Percentiles rank a stretch among this genome's conserved stretches.
These are phyloP conservation scores for Cryptoprocta ferox DNA, from an alignment of 2,797 vertebrate species.

Conservation along the genomic window DNA sequence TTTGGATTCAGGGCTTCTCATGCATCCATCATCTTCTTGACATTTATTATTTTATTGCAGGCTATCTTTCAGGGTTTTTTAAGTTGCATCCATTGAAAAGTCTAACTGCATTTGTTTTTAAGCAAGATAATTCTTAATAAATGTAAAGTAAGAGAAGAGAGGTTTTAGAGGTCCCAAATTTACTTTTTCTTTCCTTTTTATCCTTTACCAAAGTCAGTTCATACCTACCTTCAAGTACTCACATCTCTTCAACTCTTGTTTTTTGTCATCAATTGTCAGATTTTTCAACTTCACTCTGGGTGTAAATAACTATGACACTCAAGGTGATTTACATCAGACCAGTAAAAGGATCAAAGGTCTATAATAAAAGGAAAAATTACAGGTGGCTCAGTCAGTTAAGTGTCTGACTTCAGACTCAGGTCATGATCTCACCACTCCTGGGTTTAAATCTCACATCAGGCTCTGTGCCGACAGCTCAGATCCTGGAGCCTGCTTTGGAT, in stretches of 20 bases:
- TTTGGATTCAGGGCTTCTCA: slow-evolving; percentile 46
- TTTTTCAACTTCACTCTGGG: not conserved
- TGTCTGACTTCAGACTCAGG: no score
- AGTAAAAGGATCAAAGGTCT: not conserved
- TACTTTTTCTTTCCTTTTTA: not conserved
- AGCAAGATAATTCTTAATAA: not conserved
- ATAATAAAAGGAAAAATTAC: not conserved
- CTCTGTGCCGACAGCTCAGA: no score
- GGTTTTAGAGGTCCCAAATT: not conserved
- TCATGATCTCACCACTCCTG: no score
- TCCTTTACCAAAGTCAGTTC: not conserved
- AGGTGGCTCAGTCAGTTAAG: no score
- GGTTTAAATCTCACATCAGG: no score
- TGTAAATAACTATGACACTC: not conserved
- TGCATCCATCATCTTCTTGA: slow-evolving; percentile 39
- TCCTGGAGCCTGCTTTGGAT: no score
- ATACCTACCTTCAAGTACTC: not conserved
- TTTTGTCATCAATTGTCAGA: not conserved
- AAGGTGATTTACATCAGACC: not conserved
- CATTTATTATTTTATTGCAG: slow-evolving; percentile 55
- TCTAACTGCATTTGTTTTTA: slow-evolving; percentile 69
- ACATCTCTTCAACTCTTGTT: not conserved
- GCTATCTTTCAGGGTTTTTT: not conserved
- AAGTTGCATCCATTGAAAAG: not conserved
- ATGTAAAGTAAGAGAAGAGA: not conserved